Evolutionary conservation across 2,113 vertebrate species (phyloP).

Genomic region (Cranoglanis bouderius): DNA sequence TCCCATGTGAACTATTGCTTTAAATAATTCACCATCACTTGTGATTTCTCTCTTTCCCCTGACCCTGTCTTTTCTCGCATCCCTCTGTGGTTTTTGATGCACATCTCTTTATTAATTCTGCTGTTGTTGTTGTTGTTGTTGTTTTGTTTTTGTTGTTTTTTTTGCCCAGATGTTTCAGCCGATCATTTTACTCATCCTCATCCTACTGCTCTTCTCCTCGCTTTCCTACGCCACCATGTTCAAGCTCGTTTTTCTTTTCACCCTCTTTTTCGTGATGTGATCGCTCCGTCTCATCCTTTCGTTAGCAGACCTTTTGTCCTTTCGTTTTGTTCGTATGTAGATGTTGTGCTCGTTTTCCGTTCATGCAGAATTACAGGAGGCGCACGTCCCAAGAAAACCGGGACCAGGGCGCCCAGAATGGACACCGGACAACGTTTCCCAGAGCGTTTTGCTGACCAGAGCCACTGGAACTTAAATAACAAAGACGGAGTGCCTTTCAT

Average conservation of each 20-base stretch:
- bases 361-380: conserved; percentile 54
- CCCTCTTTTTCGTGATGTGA: conserved; percentile 99
- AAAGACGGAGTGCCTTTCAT: background rate
- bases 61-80: conserved; percentile 51
- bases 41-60: conserved; percentile 41
- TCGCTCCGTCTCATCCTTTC: conserved; percentile 48
- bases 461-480: background rate
- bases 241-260: conserved; percentile 96
- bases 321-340: conserved; percentile 60
- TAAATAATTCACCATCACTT: conserved; percentile 1
- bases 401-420: conserved; percentile 63
- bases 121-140: conserved; percentile 22
- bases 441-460: background rate
- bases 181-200: conserved; percentile 99
- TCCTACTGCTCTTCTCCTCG: conserved; percentile 98
- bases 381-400: conserved; percentile 48
- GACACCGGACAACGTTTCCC: conserved; percentile 4
- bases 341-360: conserved; percentile 74
- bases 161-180: conserved; percentile 97
- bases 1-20: conserved; percentile 20
- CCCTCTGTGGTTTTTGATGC: conserved; percentile 48
- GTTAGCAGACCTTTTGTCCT: conserved; percentile 46
- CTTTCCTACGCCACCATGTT: conserved; percentile 99
- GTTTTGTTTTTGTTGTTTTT: background rate
- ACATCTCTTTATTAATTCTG: conserved; percentile 35